Conservation (phyloP, 2,113 vertebrate species). For the Dipodomys merriami region DNA sequence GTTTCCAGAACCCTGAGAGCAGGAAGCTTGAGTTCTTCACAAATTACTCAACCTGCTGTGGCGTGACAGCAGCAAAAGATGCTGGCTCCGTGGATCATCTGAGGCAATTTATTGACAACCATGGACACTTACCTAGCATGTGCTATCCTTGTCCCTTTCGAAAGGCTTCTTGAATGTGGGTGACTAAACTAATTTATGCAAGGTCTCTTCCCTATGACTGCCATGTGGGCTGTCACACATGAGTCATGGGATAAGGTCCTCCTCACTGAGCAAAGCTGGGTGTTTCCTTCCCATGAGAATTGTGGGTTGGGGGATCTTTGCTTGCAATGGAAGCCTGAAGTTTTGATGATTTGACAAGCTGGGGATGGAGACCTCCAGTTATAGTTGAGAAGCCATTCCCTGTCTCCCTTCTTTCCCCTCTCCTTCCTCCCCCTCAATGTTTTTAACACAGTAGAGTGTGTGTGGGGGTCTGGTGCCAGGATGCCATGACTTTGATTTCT, state of each 20-base stretch:
- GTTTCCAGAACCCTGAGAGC: background rate
- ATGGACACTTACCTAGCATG: background rate
- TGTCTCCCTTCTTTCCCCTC: rapidly evolving
- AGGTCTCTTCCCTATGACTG: background rate
- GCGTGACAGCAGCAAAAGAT: background rate
- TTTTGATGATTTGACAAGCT: background rate
- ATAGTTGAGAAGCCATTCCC: background rate
- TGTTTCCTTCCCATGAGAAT: background rate
- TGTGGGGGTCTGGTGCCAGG: no score
- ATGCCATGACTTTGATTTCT: no score
- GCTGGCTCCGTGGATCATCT: background rate
- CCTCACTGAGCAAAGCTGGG: background rate
- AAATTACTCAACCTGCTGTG: background rate
- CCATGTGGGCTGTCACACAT: background rate
- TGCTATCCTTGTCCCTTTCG: background rate
- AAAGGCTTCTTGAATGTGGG: background rate
- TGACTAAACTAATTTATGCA: background rate
- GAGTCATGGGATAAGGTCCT: background rate
- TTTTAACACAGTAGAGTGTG: no score
- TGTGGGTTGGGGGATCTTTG: background rate
- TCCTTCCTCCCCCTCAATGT: no score
- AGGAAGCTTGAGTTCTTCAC: background rate
- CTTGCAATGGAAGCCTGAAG: background rate
- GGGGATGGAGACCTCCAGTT: background rate
- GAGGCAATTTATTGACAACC: background rate